Base-by-base conservation (phyloP, 1,140 invertebrate genomes). In the Trachymyrmex septentrionalis region DNA sequence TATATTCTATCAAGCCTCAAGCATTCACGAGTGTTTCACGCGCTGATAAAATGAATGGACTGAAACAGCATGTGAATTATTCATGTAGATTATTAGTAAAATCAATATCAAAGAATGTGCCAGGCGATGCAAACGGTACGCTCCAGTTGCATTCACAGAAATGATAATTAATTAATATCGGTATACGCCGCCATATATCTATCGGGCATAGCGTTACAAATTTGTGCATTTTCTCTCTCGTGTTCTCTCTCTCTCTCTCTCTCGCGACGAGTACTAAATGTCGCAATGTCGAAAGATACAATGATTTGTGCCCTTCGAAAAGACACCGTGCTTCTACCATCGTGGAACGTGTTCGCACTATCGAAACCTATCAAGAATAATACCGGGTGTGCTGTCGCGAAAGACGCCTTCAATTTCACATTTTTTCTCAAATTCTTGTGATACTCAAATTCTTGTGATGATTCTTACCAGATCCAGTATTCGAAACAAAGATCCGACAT, bases 161-260 rank as follows among this genome's bases (percentile, higher is more conserved):
- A 71, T 24, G 78, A 81, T 81, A 81, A 71, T 81, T 81, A 81
- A 71, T 24, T 57, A 80, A 19, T 81, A 81, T 81, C 78, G 10
- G 66, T 71, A 71, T 55, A 71, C 50, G 64, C 64, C 77, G 21
- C 50, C 66, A 30, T 71, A 57, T 81, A 81, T 81, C 78, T 71
- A 7, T 38, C 48, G 30, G 12, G 34, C 53, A 21, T 71, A 71
- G 30, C 4, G 30, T 81, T 78, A 64, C 76, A 78, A 78, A 24
- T 66, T 63, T 38, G 9, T n/a, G 16, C 12, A 34, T n/a, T 61
- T 16, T 27, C 21, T 44, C 21, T 48, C 27, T 53, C 44, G 24
- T 19, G 34, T 10, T 30, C 27, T 21, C 19, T 38, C 53, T 24
- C 30, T 75, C 30, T 59, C 12, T 50, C 16, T 57, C 9, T 80